Percentiles rank a stretch among this genome's conserved stretches.
Conservation (phyloP, 2,113 vertebrate genomes). For the Zosterops japonicus region DNA sequence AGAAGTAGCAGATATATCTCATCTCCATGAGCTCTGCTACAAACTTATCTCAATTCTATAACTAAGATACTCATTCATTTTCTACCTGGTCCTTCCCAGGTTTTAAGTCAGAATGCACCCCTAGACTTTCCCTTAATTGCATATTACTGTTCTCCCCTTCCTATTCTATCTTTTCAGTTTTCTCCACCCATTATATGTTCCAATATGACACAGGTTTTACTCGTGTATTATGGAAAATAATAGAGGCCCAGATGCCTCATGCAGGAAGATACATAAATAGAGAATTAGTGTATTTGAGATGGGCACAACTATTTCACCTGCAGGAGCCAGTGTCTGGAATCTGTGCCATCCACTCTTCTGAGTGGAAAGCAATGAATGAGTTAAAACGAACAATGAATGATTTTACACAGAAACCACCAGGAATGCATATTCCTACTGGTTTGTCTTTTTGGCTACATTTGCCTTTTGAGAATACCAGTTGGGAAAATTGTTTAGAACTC, state of each 20-base stretch:
- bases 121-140: neutral
- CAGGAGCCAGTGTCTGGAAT: neutral
- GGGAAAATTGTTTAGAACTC: conserved; percentile 44
- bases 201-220: neutral
- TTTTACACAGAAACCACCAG: conserved; percentile 59
- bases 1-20: neutral
- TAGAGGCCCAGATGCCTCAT: neutral
- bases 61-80: neutral
- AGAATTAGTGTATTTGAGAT: neutral
- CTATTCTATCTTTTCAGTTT: neutral
- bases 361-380: conserved; percentile 17
- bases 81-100: neutral
- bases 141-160: neutral
- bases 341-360: neutral
- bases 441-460: conserved; percentile 42
- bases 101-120: neutral
- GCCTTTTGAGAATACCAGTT: conserved; percentile 53
- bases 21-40: neutral
- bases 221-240: neutral
- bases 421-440: conserved; percentile 49
- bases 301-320: neutral
- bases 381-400: conserved; percentile 54
- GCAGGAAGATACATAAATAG: neutral
- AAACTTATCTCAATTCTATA: neutral
- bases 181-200: neutral